Conservation (phyloP, 2,797 vertebrate species). For the Bradypus variegatus region DNA sequence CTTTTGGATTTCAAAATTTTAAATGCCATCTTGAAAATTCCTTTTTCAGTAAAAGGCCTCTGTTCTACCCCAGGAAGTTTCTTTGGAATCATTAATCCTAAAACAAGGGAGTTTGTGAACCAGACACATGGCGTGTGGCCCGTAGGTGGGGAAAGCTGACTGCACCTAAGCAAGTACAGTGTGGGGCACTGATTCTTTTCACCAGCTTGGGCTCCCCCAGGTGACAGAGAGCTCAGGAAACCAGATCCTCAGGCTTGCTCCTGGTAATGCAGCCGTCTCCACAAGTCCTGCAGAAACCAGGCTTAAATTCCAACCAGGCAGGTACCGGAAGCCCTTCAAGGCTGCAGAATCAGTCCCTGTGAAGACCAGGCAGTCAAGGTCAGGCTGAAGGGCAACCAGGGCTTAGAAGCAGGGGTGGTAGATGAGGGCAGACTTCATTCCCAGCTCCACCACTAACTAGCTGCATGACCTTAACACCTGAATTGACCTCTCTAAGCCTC, state of each 20-base stretch:
- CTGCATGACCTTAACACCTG: background rate
- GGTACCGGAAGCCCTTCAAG: background rate
- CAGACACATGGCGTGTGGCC: rapidly evolving
- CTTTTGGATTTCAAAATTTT: background rate
- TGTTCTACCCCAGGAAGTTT: background rate
- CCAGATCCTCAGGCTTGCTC: background rate
- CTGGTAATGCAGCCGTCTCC: background rate
- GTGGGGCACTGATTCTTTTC: background rate
- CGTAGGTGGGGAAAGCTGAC: background rate
- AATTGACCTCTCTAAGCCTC: background rate
- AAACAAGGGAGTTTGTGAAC: background rate
- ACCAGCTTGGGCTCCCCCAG: background rate
- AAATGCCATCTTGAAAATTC: conserved; percentile 44
- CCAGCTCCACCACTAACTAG: background rate
- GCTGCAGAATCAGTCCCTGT: background rate
- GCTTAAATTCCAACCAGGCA: background rate
- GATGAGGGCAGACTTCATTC: background rate
- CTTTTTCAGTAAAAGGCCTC: conserved; percentile 13
- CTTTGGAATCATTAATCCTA: background rate
- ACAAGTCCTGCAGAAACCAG: background rate
- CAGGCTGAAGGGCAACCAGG: background rate
- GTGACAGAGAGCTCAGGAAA: background rate
- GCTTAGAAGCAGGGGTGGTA: background rate
- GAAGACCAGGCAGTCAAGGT: background rate
- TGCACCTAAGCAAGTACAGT: rapidly evolving